Evolutionary conservation across 2,797 vertebrate species (phyloP).

Genomic region (Sylvilagus floridanus): DNA sequence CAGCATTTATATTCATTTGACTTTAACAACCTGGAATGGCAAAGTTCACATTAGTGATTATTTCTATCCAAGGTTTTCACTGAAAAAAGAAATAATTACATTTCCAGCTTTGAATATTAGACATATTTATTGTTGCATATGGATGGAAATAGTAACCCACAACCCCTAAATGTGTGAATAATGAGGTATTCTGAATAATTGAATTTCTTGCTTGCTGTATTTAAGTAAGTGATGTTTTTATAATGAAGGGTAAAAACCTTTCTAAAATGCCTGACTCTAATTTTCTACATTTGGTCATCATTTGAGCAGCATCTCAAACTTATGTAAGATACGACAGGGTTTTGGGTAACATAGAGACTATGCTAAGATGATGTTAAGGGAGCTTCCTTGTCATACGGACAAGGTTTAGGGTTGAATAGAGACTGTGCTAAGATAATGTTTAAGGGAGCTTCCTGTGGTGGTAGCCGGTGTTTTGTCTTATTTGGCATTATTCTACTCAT

Average conservation of each 20-base stretch:
- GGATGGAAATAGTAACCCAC: not conserved
- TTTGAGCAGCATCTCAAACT: not conserved
- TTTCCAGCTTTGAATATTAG: constrained; percentile 64
- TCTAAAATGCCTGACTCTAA: not conserved
- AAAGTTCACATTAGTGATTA: constrained; percentile 55
- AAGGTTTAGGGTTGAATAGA: not conserved
- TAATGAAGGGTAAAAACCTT: not conserved
- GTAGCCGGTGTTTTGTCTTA: not conserved
- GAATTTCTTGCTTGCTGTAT: constrained; percentile 22
- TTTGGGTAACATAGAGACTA: not conserved
- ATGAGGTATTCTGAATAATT: constrained; percentile 53
- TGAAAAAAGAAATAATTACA: constrained; percentile 73
- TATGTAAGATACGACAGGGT: not conserved
- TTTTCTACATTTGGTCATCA: not conserved
- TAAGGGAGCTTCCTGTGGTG: not conserved
- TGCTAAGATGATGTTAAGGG: not conserved
- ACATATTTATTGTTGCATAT: constrained; percentile 53
- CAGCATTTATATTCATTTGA: constrained; percentile 75
- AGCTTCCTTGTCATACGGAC: not conserved
- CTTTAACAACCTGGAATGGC: constrained; percentile 73
- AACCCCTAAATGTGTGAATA: not conserved
- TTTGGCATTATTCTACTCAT: constrained; percentile 7
- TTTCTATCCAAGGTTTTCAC: constrained; percentile 60
- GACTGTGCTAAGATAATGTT: not conserved
- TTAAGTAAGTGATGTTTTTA: constrained; percentile 53